These are phyloP conservation scores for Dysdera silvatica DNA, from an alignment of 1,140 invertebrate species.

Conservation along the genomic window DNA sequence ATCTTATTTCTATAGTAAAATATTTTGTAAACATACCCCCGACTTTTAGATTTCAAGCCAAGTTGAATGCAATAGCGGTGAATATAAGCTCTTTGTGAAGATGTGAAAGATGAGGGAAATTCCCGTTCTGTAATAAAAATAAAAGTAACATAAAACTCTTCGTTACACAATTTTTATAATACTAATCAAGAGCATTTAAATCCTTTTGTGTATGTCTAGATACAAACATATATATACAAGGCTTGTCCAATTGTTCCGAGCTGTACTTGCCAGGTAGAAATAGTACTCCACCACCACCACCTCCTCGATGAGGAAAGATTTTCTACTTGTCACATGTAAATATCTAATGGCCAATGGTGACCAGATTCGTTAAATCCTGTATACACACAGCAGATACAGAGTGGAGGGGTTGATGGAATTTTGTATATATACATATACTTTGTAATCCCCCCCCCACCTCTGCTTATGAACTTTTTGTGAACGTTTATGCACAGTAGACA, in stretches of 20 bases:
- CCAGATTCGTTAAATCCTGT: too few relatives aligned
- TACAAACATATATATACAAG: background rate
- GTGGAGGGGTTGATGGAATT: too few relatives aligned
- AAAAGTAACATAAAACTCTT: conserved; percentile 8
- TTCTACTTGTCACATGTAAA: too few relatives aligned
- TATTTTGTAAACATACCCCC: conserved; percentile 51
- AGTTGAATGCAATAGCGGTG: conserved; percentile 55
- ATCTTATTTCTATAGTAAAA: too few relatives aligned
- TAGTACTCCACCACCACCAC: background rate
- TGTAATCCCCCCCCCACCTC: too few relatives aligned
- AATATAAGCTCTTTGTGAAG: conserved; percentile 67
- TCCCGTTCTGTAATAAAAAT: conserved; percentile 45
- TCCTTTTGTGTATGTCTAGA: background rate
- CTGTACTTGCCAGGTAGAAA: background rate
- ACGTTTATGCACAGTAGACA: too few relatives aligned
- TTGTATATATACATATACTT: too few relatives aligned
- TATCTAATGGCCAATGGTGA: too few relatives aligned
- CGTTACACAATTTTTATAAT: too few relatives aligned
- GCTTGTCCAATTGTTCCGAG: background rate
- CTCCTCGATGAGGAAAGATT: background rate
- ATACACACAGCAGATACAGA: too few relatives aligned
- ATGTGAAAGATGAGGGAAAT: conserved; percentile 65
- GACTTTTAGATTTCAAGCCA: conserved; percentile 64
- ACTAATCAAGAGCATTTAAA: too few relatives aligned
- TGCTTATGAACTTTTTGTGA: too few relatives aligned